phyloP scores from a whole-genome alignment of 1,140 invertebrate species.

The Theocolax elegans region DNA sequence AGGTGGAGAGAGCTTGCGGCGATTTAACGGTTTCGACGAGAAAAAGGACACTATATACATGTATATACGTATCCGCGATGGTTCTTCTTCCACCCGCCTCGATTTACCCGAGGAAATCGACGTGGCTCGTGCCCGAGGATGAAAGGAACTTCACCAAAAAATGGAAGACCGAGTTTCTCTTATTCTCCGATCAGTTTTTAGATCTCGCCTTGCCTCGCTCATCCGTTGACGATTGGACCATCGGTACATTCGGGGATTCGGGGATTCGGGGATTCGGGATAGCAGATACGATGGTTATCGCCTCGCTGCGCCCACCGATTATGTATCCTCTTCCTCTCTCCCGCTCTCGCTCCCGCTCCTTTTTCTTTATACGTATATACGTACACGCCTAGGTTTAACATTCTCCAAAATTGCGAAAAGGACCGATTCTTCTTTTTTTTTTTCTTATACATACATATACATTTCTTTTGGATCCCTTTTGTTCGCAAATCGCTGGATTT shows the following conservation, averaged over 20 bases:
- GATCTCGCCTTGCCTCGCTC: not conserved
- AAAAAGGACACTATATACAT: conserved; percentile 18
- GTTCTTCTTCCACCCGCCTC: conserved; percentile 1
- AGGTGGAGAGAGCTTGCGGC: not conserved
- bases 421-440: not conserved
- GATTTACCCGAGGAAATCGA: conserved; percentile 29
- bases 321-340: no score
- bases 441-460: no score
- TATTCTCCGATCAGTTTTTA: no score
- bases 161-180: not conserved
- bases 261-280: not conserved
- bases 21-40: conserved; percentile 30
- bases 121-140: conserved; percentile 23
- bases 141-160: conserved; percentile 32
- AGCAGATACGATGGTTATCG: conserved; percentile 35
- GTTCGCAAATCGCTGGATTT: conserved; percentile 27
- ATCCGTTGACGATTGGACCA: not conserved
- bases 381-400: not conserved
- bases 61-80: no score
- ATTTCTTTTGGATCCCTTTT: not conserved
- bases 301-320: not conserved
- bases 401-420: conserved; percentile 25
- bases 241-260: no score
- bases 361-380: no score
- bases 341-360: no score